Evolutionary conservation across 2,888 invertebrate genomes (phyloP), one percentile per base, ranked within the genome.

Genomic region (Nemoura dubitans): DNA sequence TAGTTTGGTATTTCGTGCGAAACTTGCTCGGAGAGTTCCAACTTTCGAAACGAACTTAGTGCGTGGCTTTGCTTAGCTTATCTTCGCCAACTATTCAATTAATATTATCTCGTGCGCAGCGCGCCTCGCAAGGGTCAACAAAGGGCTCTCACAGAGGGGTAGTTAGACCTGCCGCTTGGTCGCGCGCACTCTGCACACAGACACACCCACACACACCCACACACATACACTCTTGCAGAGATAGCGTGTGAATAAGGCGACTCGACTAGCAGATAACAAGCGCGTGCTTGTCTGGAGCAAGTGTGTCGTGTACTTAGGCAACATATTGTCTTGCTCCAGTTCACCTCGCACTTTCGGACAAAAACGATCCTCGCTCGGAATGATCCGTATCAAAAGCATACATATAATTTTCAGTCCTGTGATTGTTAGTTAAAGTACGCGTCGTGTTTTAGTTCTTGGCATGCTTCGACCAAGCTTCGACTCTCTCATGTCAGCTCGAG

Each of bases 21-120:
- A 59, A 59, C 59, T 59, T 59, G 1, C 59, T 7, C 21, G 59
- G n/a, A 10, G 16, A 59, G 59, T 59, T 59, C 59, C 59, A 59
- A 59, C 59, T 59, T 59, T 59, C 59, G 6, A 10, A 59, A 59
- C 59, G 59, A 59, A 59, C 6, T 59, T 59, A 59, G 59, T 59
- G 59, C 59, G 59, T 59, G 59, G 21, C 5, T 36, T 10, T 36
- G 36, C 10, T 3, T 36, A 21, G 59, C 59, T 59, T 59, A 59
- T 59, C 59, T 10, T 59, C 14, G 59, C 59, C 59, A 59, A 59
- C 59, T 59, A 59, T 59, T 59, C 59, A 59, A 59, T 59, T 59
- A 59, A 59, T 59, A 59, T 59, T 59, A 59, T 59, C 59, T 59
- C 59, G 59, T 59, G 59, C 14, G 59, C n/a, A n/a, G n/a, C 36